phyloP scores from a whole-genome alignment of 2,888 invertebrate genomes.

The Conistra vaccinii region DNA sequence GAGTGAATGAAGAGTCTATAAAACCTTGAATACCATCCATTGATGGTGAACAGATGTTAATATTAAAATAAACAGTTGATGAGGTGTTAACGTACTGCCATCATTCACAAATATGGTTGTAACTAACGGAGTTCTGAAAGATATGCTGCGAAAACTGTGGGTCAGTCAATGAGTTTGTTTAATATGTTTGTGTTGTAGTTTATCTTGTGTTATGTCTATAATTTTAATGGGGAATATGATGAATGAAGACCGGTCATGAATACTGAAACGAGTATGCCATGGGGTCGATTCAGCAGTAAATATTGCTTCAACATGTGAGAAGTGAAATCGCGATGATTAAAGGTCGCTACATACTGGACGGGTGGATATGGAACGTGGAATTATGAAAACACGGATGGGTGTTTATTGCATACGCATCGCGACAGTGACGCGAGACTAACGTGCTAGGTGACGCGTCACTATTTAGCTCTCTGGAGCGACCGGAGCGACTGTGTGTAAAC shows the following conservation, averaged over 20 bases:
- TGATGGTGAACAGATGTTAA: constrained; percentile 39
- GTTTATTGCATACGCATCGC: too few species aligned
- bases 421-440: too few species aligned
- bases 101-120: constrained; percentile 43
- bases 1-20: constrained; percentile 12
- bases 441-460: background rate
- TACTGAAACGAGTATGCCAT: background rate
- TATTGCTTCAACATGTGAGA: background rate
- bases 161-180: constrained; percentile 35
- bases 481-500: background rate
- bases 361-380: too few species aligned
- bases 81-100: constrained; percentile 8
- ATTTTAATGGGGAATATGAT: constrained; percentile 12
- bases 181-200: constrained; percentile 28
- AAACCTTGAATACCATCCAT: constrained; percentile 35
- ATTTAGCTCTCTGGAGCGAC: background rate
- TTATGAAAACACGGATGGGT: too few species aligned
- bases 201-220: constrained; percentile 32
- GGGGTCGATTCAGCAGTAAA: background rate
- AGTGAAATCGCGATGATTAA: background rate
- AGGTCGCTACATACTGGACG: background rate
- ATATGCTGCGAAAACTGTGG: constrained; percentile 18
- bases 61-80: constrained; percentile 29
- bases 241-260: background rate
- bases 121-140: constrained; percentile 25